phyloP scores from a whole-genome alignment of 1,140 invertebrate genomes.

The Sarcophaga peregrina region DNA sequence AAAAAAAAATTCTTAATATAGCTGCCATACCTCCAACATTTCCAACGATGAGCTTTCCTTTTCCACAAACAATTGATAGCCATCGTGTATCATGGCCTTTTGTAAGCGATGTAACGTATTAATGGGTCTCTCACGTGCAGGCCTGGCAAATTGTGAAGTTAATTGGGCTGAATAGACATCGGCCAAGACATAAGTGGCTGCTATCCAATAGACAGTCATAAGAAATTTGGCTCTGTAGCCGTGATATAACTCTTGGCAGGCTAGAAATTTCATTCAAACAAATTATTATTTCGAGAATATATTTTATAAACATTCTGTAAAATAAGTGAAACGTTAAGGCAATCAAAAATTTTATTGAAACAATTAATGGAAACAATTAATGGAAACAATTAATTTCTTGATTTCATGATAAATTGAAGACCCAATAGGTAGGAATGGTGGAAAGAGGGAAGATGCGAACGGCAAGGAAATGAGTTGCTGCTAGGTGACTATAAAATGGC shows the following conservation, averaged over 20 bases:
- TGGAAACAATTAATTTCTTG: too few relatives aligned
- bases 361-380: too few relatives aligned
- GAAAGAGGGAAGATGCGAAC: too few relatives aligned
- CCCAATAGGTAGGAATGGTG: too few relatives aligned
- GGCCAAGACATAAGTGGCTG: conserved; percentile 77
- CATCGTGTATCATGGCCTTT: conserved; percentile 71
- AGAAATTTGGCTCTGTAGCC: conserved; percentile 73
- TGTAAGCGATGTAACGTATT: conserved; percentile 72
- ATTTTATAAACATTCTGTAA: neutral
- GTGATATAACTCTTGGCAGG: conserved; percentile 68
- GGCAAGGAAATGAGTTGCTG: too few relatives aligned
- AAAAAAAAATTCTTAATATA: neutral
- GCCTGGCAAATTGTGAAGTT: conserved; percentile 75
- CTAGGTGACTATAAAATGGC: too few relatives aligned
- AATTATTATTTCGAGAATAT: neutral
- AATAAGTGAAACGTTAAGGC: neutral
- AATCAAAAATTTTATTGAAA: neutral
- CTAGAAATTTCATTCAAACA: conserved; percentile 40
- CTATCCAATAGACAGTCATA: conserved; percentile 73
- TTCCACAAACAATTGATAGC: conserved; percentile 75
- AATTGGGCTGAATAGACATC: conserved; percentile 80
- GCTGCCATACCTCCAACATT: conserved; percentile 71
- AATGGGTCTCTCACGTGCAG: conserved; percentile 73
- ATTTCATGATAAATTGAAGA: too few relatives aligned
- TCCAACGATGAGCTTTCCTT: conserved; percentile 75